A percentile compares a stretch with the other conserved stretches of the same genome.
These are phyloP conservation scores for Scleropages formosus DNA, from an alignment of 2,797 vertebrate genomes.

Conservation along the genomic window DNA sequence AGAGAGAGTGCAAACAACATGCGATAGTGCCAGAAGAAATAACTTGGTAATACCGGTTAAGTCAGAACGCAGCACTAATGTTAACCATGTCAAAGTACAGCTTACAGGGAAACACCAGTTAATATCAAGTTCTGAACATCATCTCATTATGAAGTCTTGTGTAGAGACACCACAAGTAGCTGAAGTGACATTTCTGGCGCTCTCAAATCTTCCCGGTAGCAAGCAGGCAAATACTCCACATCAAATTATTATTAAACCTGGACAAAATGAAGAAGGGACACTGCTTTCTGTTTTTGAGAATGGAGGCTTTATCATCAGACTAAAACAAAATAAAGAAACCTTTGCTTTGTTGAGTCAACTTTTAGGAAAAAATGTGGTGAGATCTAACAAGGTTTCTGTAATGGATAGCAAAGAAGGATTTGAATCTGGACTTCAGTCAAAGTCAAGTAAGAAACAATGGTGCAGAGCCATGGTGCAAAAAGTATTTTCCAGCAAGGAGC, in stretches of 20 bases:
- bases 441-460: slow-evolving; percentile 60
- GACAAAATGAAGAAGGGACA: slow-evolving; percentile 59
- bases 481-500: slow-evolving; percentile 40
- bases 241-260: slow-evolving; percentile 51
- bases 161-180: not conserved
- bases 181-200: not conserved
- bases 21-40: not conserved
- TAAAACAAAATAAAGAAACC: slow-evolving; percentile 51
- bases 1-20: not conserved
- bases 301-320: slow-evolving; percentile 65
- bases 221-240: slow-evolving; percentile 18
- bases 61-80: not conserved
- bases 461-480: slow-evolving; percentile 63
- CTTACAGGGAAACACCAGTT: not conserved
- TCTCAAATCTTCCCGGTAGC: not conserved
- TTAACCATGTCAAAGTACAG: not conserved
- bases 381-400: slow-evolving; percentile 38
- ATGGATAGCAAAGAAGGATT: slow-evolving; percentile 62
- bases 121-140: slow-evolving; percentile 1
- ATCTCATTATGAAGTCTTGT: not conserved
- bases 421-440: slow-evolving; percentile 67
- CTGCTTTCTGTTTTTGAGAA: slow-evolving; percentile 58
- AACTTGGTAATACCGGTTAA: not conserved
- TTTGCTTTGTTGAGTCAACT: slow-evolving; percentile 50
- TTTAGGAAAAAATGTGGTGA: slow-evolving; percentile 53